A percentile compares a stretch with the other conserved stretches of the same genome.
These are phyloP conservation scores for Acridotheres tristis DNA, from an alignment of 2,797 vertebrate species.

Conservation along the genomic window DNA sequence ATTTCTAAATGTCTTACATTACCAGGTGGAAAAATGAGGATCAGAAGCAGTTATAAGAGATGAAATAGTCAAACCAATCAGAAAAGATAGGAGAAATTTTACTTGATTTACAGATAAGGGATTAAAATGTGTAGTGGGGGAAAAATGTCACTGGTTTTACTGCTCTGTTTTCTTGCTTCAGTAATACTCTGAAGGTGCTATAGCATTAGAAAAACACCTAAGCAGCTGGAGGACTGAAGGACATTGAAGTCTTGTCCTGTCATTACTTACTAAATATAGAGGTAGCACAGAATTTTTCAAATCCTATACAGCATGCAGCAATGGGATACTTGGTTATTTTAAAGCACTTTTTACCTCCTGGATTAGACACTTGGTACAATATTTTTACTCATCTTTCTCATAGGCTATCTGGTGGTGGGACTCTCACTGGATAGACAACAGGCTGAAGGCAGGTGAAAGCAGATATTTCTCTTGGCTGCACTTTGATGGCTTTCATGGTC, in stretches of 20 bases:
- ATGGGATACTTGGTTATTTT: not conserved
- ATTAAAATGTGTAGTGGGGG: not conserved
- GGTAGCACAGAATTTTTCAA: not conserved
- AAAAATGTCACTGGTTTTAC: not conserved
- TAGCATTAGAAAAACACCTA: not conserved
- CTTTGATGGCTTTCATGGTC: not conserved
- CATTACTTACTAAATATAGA: not conserved
- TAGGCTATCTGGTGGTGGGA: not conserved
- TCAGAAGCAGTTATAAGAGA: not conserved
- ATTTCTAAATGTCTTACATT: not conserved
- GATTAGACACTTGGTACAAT: not conserved
- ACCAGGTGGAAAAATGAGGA: not conserved
- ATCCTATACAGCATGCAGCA: not conserved
- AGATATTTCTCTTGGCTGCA: not conserved
- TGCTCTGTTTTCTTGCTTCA: not conserved
- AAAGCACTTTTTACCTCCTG: not conserved
- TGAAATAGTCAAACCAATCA: not conserved
- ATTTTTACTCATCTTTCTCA: not conserved
- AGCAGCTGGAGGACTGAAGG: not conserved
- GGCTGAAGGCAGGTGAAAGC: not conserved
- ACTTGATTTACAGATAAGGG: not conserved
- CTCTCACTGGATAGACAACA: not conserved
- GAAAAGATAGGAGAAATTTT: not conserved
- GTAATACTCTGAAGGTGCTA: not conserved
- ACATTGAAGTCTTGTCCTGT: not conserved